These are phyloP conservation scores for Oenanthe oenanthe DNA, from an alignment of 2,113 vertebrate species.

Conservation along the genomic window DNA sequence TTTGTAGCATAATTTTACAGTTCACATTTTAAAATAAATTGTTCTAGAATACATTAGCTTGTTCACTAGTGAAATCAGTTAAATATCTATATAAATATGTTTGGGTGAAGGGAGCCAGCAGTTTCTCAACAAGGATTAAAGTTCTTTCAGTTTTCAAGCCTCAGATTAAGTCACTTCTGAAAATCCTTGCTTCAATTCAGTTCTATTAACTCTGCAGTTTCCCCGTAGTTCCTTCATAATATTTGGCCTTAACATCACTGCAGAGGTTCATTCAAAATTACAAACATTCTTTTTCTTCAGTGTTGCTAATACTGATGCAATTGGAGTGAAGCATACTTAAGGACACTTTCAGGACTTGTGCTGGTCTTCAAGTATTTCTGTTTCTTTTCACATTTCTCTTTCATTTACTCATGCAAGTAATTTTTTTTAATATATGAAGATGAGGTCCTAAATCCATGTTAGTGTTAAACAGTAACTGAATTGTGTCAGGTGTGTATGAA, in stretches of 20 bases:
- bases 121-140: conserved; percentile 59
- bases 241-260: conserved; percentile 40
- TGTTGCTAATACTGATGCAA: background rate
- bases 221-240: conserved; percentile 22
- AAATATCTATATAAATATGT: conserved; percentile 35
- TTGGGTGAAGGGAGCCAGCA: conserved; percentile 55
- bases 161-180: conserved; percentile 44
- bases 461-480: background rate
- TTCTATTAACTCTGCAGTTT: conserved; percentile 47
- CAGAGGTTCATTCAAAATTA: conserved; percentile 28
- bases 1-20: conserved; percentile 79
- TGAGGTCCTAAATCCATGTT: background rate
- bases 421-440: background rate
- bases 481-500: background rate
- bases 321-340: background rate
- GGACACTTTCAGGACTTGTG: background rate
- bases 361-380: background rate
- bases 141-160: conserved; percentile 65
- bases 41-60: conserved; percentile 64
- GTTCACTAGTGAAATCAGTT: conserved; percentile 56
- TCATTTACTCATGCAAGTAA: background rate
- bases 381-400: background rate
- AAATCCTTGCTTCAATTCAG: conserved; percentile 19
- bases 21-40: conserved; percentile 70
- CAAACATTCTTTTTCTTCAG: background rate